A percentile compares a stretch with the other conserved stretches of the same genome.
phyloP scores from a whole-genome alignment of 2,113 vertebrate genomes.

The Callopanchax toddi region DNA sequence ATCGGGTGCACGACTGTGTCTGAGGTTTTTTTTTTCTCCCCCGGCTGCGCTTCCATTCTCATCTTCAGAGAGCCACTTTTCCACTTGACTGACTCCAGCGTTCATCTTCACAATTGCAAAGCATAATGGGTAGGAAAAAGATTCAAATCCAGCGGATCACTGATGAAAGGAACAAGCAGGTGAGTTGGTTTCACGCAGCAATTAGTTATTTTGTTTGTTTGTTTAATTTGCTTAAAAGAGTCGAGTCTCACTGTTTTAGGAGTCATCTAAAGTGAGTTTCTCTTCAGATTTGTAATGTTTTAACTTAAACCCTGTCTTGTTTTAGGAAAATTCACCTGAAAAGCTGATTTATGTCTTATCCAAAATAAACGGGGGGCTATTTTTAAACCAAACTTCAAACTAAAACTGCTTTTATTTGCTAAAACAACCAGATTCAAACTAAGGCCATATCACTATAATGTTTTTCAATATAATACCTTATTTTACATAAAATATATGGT shows the following conservation, averaged over 20 bases:
- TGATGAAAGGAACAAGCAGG: slow-evolving; percentile 97
- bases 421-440: too few relatives aligned
- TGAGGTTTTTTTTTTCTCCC: slow-evolving; percentile 57
- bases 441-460: too few relatives aligned
- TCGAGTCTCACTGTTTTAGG: not conserved
- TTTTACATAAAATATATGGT: too few relatives aligned
- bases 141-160: slow-evolving; percentile 99
- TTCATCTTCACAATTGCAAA: slow-evolving; percentile 49
- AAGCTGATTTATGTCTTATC: too few relatives aligned
- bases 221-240: slow-evolving; percentile 3
- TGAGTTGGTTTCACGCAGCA: slow-evolving; percentile 52
- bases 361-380: too few relatives aligned
- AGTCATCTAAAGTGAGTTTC: too few relatives aligned
- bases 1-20: slow-evolving; percentile 55
- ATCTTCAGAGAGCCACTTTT: slow-evolving; percentile 51
- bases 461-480: too few relatives aligned
- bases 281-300: too few relatives aligned
- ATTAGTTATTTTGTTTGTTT: not conserved
- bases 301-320: too few relatives aligned
- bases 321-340: too few relatives aligned
- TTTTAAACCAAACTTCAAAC: too few relatives aligned
- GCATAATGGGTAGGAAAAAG: slow-evolving; percentile 98
- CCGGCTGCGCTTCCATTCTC: slow-evolving; percentile 38
- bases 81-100: slow-evolving; percentile 48
- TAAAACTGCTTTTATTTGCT: too few relatives aligned